Conservation (phyloP, 2,888 invertebrate genomes). For the Dione juno region DNA sequence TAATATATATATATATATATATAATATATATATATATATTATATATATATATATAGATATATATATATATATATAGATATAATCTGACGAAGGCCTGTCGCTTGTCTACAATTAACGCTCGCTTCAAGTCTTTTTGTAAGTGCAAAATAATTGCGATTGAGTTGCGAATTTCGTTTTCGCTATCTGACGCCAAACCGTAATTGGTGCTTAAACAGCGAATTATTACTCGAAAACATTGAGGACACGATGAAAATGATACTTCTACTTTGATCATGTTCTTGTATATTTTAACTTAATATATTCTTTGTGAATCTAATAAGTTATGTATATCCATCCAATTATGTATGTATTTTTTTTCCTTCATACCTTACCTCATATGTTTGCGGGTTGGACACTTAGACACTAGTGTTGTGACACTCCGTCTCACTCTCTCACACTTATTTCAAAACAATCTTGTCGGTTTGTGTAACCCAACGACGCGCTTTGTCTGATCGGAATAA, state of each 20-base stretch:
- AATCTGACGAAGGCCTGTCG: slow-evolving; percentile 13
- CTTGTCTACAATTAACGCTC: slow-evolving; percentile 67
- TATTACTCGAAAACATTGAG: slow-evolving; percentile 55
- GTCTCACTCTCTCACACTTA: too few relatives aligned
- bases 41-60: background rate
- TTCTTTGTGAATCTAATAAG: too few relatives aligned
- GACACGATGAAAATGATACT: slow-evolving; percentile 40
- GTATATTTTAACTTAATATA: background rate
- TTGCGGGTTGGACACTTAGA: too few relatives aligned
- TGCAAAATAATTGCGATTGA: slow-evolving; percentile 76
- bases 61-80: background rate
- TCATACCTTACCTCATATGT: too few relatives aligned
- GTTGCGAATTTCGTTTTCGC: slow-evolving; percentile 68
- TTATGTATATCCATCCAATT: too few relatives aligned
- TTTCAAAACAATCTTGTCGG: too few relatives aligned
- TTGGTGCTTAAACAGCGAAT: slow-evolving; percentile 75
- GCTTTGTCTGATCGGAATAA: too few relatives aligned
- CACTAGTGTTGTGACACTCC: too few relatives aligned
- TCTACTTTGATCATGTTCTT: slow-evolving; percentile 19
- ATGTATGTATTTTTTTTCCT: too few relatives aligned
- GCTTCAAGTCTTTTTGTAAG: slow-evolving; percentile 71
- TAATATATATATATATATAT: too few relatives aligned
- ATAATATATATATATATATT: too few relatives aligned
- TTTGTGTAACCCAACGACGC: too few relatives aligned
- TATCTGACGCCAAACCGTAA: slow-evolving; percentile 68